Base-by-base conservation (phyloP, 2,888 invertebrate species). In the Hanleya hanleyi region DNA sequence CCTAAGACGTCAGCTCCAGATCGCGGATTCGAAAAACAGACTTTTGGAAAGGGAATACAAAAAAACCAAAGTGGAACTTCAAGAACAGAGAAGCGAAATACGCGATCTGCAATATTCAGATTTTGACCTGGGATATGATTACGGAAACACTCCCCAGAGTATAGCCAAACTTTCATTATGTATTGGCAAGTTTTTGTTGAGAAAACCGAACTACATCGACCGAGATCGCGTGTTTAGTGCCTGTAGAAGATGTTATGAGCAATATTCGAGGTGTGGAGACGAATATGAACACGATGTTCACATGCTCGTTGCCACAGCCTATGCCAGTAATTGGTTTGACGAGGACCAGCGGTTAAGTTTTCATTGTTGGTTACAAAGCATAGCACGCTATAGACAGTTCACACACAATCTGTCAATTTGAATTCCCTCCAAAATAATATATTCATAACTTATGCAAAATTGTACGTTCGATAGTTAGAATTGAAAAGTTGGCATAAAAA, bases 291-390 rank as follows among this genome's bases (percentile, higher is more conserved):
- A 86, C 65, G 88, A 88, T 64, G 84, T 88, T 0, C 88, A 88
- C 75, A 88, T 89, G 87, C 81, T 89, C 15, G 70, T 89, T 26
- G 87, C 89, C n/a, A 88, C 87, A 3, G 84, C 88, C 5, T 85
- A 83, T 57, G 87, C 88, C 35, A 84, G 87, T 72, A 85, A 87
- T 71, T 89, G 89, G 89, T 89, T 89, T 74, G 75, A 80, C 5
- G 79, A 84, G 12, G 73, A 76, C 32, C 86, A 88, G 68, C 77
- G 84, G 38, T 74, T 83, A 6, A 81, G 78, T 9, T 74, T 88
- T 33, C 81, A 83, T 32, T 83, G 82, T 73, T 89, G 87, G 88
- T 73, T 89, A 35, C 87, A 86, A 69, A 79, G 83, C 64, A 75
- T 84, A 15, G 81, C 81, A 32, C 68, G 83, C 47, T 80, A 81